These are phyloP conservation scores for Drosophila lowei DNA, from an alignment of 1,140 invertebrate species.

Conservation along the genomic window DNA sequence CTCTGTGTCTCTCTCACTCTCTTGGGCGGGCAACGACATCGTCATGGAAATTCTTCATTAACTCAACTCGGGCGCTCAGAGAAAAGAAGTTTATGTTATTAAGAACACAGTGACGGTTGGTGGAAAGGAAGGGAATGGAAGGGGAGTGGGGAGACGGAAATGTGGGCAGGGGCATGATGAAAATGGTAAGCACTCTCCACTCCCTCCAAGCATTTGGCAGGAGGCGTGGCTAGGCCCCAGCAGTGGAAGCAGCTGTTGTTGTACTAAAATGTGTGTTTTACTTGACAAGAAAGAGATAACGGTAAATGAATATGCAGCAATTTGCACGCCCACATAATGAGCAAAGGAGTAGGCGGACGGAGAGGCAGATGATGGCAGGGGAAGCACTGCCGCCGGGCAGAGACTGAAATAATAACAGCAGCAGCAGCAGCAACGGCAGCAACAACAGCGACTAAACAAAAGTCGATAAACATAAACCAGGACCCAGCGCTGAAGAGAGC, in stretches of 20 bases:
- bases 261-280: slow-evolving; percentile 69
- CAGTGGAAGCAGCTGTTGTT: slow-evolving; percentile 68
- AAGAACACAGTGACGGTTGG: slow-evolving; percentile 45
- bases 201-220: background rate
- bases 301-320: slow-evolving; percentile 82
- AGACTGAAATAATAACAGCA: slow-evolving; percentile 73
- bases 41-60: slow-evolving; percentile 83
- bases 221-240: slow-evolving; percentile 30
- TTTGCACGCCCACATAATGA: slow-evolving; percentile 81
- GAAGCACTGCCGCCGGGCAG: slow-evolving; percentile 40
- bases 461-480: slow-evolving; percentile 79
- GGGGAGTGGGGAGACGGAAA: slow-evolving; percentile 6
- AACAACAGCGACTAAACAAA: slow-evolving; percentile 65
- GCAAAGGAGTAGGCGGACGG: slow-evolving; percentile 17
- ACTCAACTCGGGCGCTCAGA: slow-evolving; percentile 68
- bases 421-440: slow-evolving; percentile 36
- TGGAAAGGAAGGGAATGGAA: background rate
- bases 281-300: slow-evolving; percentile 80
- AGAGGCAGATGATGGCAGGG: background rate
- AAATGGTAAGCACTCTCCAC: background rate
- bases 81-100: slow-evolving; percentile 82
- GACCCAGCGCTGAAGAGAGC: slow-evolving; percentile 29
- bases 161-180: slow-evolving; percentile 11
- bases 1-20: no score
- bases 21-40: slow-evolving; percentile 56